Base-by-base conservation (phyloP, 2,113 vertebrate species). In the Morone chrysops region DNA sequence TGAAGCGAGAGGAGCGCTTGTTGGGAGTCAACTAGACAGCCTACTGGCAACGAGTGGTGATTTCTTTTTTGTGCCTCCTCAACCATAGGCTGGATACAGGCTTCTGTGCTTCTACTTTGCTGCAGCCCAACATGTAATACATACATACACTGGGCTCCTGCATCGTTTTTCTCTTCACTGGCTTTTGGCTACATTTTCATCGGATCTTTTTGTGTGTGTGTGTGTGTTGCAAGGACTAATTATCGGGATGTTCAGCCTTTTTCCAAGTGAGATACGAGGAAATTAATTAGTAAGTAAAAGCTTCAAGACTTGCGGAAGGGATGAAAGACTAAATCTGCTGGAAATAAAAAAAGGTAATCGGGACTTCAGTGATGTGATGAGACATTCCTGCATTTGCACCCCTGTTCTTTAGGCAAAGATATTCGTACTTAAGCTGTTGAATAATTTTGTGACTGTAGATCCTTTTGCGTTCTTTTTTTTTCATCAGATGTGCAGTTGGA, bases 1-100 rank as follows among this genome's bases (percentile, higher is more conserved):
- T 89, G 91, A 80, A 90, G 94, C 91, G 84, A 92, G 90, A 87
- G 85, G 93, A 91, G 92, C 92, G 92, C 92, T 90, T 77, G 89
- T 91, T 87, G 85, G 31, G 92, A 93, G 84, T 89, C 89, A 88
- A 84, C 87, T 71, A 88, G 88, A 88, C 91, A 90, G 90, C 70
- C 86, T 79, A 81, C 90, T 83, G 90, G 85, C 89, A 90, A 82
- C 81, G 87, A 90, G 86, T 87, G 83, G 76, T 61, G 87, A 82
- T 87, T 88, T 75, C 41, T 84, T 66, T 78, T 66, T 81, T 73
- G 11, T 14, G 47, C 81, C 82, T 82, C 68, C 84, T 89, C 84
- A 62, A 48, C 75, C 89, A 31, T 31, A 81, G 84, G 73, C 87
- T 92, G 94, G 93, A 94, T 93, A 82, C 88, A 67, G 83, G 84